Evolutionary conservation across 2,888 invertebrate genomes (phyloP).

Genomic region (Dynastes maya): DNA sequence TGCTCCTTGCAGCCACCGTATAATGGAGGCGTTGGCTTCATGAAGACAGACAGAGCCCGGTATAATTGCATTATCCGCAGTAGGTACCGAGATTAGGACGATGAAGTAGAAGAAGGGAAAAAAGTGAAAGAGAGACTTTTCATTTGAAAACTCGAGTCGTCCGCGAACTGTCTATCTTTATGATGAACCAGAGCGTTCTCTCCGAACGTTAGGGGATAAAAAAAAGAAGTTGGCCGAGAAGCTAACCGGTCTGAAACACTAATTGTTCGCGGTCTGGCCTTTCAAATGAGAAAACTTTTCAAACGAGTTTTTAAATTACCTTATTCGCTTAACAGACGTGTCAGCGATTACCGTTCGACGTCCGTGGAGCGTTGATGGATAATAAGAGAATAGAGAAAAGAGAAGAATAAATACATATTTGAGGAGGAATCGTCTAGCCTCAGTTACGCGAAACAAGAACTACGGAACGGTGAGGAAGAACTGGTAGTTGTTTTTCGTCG

Average conservation of each 20-base stretch:
- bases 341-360: conserved; percentile 37
- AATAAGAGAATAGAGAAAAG: background rate
- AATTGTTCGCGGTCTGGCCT: conserved; percentile 43
- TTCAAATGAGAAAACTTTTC: conserved; percentile 43
- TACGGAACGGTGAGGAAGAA: no score
- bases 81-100: conserved; percentile 35
- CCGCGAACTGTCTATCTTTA: conserved; percentile 21
- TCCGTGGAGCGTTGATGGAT: conserved; percentile 5
- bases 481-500: background rate
- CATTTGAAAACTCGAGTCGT: conserved; percentile 17
- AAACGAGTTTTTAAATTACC: conserved; percentile 45
- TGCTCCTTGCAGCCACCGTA: background rate
- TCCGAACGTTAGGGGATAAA: background rate
- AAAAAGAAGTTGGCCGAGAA: conserved; percentile 4
- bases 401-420: background rate
- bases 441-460: background rate
- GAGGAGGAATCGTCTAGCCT: background rate
- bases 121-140: conserved; percentile 1
- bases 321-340: conserved; percentile 39
- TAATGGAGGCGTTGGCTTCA: conserved; percentile 5
- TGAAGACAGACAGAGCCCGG: conserved; percentile 17
- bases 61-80: conserved; percentile 39
- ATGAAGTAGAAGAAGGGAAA: conserved; percentile 16
- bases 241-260: conserved; percentile 33
- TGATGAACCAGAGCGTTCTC: conserved; percentile 13